Base-by-base conservation (phyloP, 1,140 invertebrate species). In the Apis cerana region DNA sequence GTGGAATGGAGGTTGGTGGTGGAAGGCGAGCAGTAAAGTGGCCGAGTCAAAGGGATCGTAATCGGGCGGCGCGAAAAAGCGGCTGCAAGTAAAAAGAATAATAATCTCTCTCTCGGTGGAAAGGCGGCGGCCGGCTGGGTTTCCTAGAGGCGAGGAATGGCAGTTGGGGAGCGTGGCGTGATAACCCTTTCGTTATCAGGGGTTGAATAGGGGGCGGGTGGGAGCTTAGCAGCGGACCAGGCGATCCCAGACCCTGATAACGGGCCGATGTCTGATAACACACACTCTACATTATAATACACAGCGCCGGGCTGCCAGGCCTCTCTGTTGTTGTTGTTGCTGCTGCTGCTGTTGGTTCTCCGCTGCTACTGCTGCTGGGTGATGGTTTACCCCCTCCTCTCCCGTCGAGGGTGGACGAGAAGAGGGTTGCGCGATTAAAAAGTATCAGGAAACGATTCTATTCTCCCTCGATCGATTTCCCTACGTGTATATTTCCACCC, bases 141-240 rank as follows among this genome's bases (percentile, higher is more conserved):
- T 85, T 82, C 79, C 82, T 85, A 83, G 77, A 75, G 83, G 83
- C 86, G 76, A 88, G 87, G 77, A 88, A 88, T 88, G 84, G 86
- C 87, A 89, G 88, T 86, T 84, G 89, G 86, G 86, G 89, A 91
- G 88, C 90, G 88, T 92, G 89, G 91, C 91, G 92, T 92, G 93
- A 94, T 94, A 94, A 94, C 93, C 93, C 92, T 92, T 93, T 91
- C 92, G 93, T 94, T 94, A 94, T 94, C 93, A 90, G 87, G 89
- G 88, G 88, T 89, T 88, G 88, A 82, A 85, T 80, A 79, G 82
- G 82, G 64, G 75, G 75, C 65, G 82, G 33, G 84, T 80, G 88
- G 87, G 89, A 87, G 91, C 75, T 93, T 93, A 93, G 93, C 93
- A 91, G 92, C 91, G 84, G 88, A 87, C 90, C 88, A 87, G 74